phyloP scores from a whole-genome alignment of 2,113 vertebrate species.

The Bostrychus sinensis region DNA sequence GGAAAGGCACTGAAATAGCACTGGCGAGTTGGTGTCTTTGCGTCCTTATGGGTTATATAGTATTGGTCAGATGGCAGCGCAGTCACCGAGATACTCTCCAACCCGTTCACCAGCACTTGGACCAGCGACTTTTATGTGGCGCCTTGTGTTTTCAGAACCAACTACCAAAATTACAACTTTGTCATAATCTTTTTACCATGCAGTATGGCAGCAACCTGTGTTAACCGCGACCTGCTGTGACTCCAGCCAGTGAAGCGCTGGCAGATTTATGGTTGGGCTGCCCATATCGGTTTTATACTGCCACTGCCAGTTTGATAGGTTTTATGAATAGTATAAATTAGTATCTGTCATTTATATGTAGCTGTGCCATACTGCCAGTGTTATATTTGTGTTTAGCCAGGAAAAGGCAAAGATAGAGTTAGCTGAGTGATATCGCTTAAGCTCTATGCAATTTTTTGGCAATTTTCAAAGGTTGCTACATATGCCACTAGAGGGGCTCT shows the following conservation, averaged over 20 bases:
- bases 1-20: slow-evolving; percentile 74
- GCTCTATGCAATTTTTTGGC: too few relatives aligned
- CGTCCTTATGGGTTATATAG: slow-evolving; percentile 61
- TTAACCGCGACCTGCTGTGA: slow-evolving; percentile 37
- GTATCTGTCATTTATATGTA: not conserved
- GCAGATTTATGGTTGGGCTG: slow-evolving; percentile 1
- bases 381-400: slow-evolving; percentile 1
- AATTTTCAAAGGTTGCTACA: too few relatives aligned
- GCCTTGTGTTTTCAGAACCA: slow-evolving; percentile 67
- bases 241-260: slow-evolving; percentile 22
- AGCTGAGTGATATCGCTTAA: not conserved
- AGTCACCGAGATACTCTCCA: slow-evolving; percentile 56
- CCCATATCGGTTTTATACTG: slow-evolving; percentile 9
- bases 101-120: slow-evolving; percentile 53
- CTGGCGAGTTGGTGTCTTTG: slow-evolving; percentile 62
- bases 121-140: slow-evolving; percentile 72
- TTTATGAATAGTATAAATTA: slow-evolving; percentile 8
- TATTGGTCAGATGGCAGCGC: slow-evolving; percentile 65
- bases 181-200: slow-evolving; percentile 70
- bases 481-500: too few relatives aligned
- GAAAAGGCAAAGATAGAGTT: not conserved
- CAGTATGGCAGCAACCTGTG: slow-evolving; percentile 47
- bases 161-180: slow-evolving; percentile 73
- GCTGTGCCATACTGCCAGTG: not conserved
- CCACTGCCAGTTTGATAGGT: not conserved